Evolutionary conservation across 2,888 invertebrate species (phyloP).

Genomic region (Hemistola chrysoprasaria): DNA sequence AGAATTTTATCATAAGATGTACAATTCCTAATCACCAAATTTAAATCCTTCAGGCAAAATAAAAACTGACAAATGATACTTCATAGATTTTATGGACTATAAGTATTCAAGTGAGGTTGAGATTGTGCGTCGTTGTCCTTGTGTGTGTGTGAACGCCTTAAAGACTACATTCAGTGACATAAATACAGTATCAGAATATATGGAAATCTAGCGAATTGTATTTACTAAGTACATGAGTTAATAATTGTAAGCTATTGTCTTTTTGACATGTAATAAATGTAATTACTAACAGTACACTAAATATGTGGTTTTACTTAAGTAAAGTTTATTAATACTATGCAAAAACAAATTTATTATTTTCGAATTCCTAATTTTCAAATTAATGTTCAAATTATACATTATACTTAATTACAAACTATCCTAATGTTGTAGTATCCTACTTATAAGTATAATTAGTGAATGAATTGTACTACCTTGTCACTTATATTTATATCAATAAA

Average conservation of each 20-base stretch:
- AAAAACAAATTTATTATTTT: neutral
- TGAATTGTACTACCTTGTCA: too few relatives aligned
- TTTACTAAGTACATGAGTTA: conserved; percentile 78
- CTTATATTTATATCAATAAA: too few relatives aligned
- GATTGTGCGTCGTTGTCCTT: conserved; percentile 58
- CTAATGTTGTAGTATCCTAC: too few relatives aligned
- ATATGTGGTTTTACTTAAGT: conserved; percentile 22
- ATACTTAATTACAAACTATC: too few relatives aligned
- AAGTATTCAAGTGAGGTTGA: conserved; percentile 17
- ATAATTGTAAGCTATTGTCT: conserved; percentile 75
- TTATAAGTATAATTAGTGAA: too few relatives aligned
- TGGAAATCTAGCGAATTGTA: conserved; percentile 79
- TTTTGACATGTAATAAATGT: conserved; percentile 78
- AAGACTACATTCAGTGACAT: conserved; percentile 64
- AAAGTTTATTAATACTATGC: neutral
- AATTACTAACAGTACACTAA: conserved; percentile 73
- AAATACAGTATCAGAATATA: conserved; percentile 30
- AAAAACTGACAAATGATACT: too few relatives aligned
- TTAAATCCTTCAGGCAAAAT: too few relatives aligned
- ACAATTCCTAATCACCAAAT: too few relatives aligned
- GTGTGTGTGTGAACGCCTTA: conserved; percentile 49
- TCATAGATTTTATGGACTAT: too few relatives aligned
- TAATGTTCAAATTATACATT: too few relatives aligned
- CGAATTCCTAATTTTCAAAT: too few relatives aligned
- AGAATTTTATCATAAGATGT: too few relatives aligned